Evolutionary conservation across 2,113 vertebrate species (phyloP).

Genomic region (Orthonyx spaldingii): DNA sequence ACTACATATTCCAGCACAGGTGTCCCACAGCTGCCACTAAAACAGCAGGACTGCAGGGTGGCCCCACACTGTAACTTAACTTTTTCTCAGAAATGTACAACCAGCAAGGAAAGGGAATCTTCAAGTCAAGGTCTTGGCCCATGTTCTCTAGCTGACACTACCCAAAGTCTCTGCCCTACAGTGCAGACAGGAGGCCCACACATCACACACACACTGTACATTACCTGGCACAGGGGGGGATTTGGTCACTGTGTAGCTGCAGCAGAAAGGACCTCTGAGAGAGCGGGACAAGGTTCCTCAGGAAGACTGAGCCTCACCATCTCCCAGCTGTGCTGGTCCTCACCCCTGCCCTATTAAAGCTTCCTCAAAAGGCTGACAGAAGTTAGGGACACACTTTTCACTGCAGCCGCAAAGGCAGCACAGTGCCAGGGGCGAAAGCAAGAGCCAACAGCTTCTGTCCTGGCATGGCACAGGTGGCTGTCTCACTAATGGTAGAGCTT

Average conservation of each 20-base stretch:
- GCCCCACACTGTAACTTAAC: accelerated
- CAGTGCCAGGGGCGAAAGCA: neutral
- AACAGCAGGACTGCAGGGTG: neutral
- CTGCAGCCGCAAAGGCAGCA: neutral
- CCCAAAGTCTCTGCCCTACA: neutral
- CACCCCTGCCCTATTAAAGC: neutral
- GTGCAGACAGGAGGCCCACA: neutral
- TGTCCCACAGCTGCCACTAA: neutral
- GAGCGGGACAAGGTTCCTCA: neutral
- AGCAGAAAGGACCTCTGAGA: neutral
- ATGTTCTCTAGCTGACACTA: neutral
- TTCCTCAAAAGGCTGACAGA: neutral
- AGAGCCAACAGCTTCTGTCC: neutral
- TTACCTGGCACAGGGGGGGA: neutral
- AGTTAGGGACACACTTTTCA: neutral
- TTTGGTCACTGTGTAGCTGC: neutral
- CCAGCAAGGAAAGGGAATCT: neutral
- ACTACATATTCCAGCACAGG: neutral
- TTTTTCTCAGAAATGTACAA: neutral
- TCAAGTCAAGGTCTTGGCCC: neutral
- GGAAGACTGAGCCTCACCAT: neutral
- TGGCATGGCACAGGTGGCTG: neutral
- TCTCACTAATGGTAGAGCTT: neutral
- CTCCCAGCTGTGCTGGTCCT: neutral
- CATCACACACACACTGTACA: accelerated